A percentile compares a stretch with the other conserved stretches of the same genome.
Evolutionary conservation across 2,888 invertebrate species (phyloP).

Genomic region (Adineta ricciae): DNA sequence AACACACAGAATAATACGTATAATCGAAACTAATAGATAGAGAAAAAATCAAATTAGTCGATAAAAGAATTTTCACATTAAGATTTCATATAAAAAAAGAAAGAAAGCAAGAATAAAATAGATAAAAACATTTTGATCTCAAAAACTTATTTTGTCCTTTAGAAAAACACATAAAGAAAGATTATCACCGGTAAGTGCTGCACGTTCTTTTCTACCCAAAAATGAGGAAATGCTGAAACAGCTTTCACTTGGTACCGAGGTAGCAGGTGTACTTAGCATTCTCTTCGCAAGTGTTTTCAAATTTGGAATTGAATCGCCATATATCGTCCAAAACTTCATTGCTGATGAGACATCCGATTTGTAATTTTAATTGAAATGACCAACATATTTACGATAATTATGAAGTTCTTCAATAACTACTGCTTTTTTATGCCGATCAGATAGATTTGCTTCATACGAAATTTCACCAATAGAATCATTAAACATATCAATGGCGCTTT

Average conservation of each 20-base stretch:
- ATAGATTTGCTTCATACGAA: not conserved
- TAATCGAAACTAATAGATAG: no score
- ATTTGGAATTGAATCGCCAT: not conserved
- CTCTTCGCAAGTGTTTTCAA: not conserved
- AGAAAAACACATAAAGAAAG: not conserved
- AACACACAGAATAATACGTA: no score
- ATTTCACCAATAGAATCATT: not conserved
- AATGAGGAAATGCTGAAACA: not conserved
- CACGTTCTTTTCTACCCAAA: not conserved
- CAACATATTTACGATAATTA: not conserved
- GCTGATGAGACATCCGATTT: not conserved
- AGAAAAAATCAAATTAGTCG: no score
- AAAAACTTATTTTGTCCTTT: not conserved
- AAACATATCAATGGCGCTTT: not conserved
- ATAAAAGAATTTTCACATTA: no score
- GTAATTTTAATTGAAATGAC: not conserved
- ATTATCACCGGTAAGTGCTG: not conserved
- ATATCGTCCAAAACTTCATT: not conserved
- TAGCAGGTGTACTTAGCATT: not conserved
- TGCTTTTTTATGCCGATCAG: not conserved
- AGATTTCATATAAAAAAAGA: no score
- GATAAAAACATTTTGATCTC: no score
- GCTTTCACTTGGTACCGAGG: not conserved
- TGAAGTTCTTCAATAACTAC: not conserved
- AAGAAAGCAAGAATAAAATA: no score